phyloP scores from a whole-genome alignment of 2,888 invertebrate genomes.

The Andrena camellia region DNA sequence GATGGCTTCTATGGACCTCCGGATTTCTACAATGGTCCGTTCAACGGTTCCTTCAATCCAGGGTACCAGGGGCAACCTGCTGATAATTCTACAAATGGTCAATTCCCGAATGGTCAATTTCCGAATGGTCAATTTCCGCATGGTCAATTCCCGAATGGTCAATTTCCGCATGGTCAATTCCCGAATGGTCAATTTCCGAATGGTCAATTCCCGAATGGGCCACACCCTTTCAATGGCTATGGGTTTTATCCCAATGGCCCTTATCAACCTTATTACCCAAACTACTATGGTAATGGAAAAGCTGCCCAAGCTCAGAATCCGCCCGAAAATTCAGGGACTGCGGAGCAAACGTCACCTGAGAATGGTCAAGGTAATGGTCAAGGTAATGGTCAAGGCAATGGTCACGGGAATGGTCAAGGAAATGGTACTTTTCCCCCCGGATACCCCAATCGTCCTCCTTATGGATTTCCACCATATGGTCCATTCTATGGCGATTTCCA shows the following conservation, averaged over 20 bases:
- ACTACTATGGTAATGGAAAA: neutral
- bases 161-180: neutral
- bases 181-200: no score
- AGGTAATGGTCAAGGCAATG: neutral
- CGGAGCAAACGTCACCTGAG: conserved; percentile 11
- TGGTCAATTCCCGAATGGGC: neutral
- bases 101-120: neutral
- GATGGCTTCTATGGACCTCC: conserved; percentile 54
- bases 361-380: conserved; percentile 33
- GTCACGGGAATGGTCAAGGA: neutral
- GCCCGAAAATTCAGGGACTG: neutral
- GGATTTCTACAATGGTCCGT: conserved; percentile 1
- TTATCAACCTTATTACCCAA: conserved; percentile 11
- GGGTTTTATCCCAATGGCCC: conserved; percentile 26
- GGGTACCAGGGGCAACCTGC: neutral
- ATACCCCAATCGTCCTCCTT: conserved; percentile 12
- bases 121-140: no score
- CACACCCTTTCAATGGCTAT: neutral
- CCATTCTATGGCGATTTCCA: conserved; percentile 42
- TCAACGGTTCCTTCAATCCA: conserved; percentile 1
- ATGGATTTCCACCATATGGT: conserved; percentile 40
- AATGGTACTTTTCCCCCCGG: neutral
- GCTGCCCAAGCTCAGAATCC: neutral
- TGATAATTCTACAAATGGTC: conserved; percentile 3
- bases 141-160: neutral